Conservation (phyloP, 2,113 vertebrate genomes). For the Hiodon tergisus region DNA sequence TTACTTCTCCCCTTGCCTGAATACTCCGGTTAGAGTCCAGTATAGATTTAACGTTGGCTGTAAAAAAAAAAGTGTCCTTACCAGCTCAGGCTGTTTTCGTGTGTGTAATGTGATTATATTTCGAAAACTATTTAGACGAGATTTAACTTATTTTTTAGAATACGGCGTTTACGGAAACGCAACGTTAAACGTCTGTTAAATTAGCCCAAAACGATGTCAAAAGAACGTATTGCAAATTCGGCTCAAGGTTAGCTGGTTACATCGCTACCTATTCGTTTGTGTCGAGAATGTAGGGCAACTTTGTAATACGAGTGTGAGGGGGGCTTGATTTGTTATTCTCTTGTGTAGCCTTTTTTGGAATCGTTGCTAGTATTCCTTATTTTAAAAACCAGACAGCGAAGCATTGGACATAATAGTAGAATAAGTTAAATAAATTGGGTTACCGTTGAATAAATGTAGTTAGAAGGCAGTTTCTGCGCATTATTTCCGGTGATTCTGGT, state of each 20-base stretch:
- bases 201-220: background rate
- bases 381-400: background rate
- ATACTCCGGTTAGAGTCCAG: background rate
- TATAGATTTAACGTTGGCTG: background rate
- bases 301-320: constrained; percentile 13
- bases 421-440: constrained; percentile 5
- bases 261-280: background rate
- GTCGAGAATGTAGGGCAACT: constrained; percentile 30
- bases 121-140: background rate
- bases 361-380: background rate
- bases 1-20: background rate
- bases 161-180: background rate
- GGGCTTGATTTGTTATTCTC: background rate
- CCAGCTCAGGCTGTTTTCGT: background rate
- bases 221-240: constrained; percentile 3
- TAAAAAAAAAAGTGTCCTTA: constrained; percentile 1
- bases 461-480: constrained; percentile 3
- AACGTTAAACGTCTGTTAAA: background rate
- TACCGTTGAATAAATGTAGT: constrained; percentile 10
- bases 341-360: constrained; percentile 1
- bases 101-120: constrained; percentile 14
- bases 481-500: constrained; percentile 19
- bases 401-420: background rate
- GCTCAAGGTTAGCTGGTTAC: background rate
- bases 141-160: constrained; percentile 10